Conservation (phyloP, 2,888 invertebrate species). For the Caenorhabditis afra region DNA sequence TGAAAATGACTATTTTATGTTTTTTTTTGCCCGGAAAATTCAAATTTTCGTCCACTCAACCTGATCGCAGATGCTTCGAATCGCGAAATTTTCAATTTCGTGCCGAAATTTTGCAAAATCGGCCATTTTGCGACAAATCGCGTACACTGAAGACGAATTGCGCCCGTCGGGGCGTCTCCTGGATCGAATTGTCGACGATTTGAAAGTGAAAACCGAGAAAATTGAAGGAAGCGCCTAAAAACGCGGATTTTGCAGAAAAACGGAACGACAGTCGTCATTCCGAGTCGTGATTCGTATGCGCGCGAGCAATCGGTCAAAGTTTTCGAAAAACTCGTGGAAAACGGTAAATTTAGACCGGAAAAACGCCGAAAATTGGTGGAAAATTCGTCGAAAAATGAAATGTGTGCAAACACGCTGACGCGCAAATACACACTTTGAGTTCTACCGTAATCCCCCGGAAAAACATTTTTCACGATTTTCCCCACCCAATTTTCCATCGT, state of each 20-base stretch:
- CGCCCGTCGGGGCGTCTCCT: not conserved
- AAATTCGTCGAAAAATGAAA: too few relatives aligned
- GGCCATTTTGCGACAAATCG: conserved; percentile 22
- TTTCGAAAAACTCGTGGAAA: conserved; percentile 32
- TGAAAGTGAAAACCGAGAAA: conserved; percentile 35
- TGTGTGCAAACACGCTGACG: not conserved
- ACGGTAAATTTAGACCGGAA: conserved; percentile 8
- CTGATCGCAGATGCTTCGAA: conserved; percentile 21
- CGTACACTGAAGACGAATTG: conserved; percentile 25
- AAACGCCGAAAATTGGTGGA: too few relatives aligned
- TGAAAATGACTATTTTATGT: conserved; percentile 5
- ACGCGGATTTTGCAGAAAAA: conserved; percentile 32
- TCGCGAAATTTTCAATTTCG: conserved; percentile 4
- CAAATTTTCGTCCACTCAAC: conserved; percentile 9
- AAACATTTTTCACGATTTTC: too few relatives aligned
- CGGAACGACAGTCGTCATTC: conserved; percentile 43
- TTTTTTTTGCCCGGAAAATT: conserved; percentile 3
- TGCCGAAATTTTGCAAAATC: not conserved
- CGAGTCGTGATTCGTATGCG: conserved; percentile 43
- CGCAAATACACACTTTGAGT: too few relatives aligned
- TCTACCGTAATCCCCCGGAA: too few relatives aligned
- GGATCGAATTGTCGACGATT: conserved; percentile 37
- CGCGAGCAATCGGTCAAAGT: conserved; percentile 33
- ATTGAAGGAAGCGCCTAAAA: conserved; percentile 12
- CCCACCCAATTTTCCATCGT: too few relatives aligned